These are phyloP conservation scores for Salarias fasciatus DNA, from an alignment of 2,797 vertebrate genomes.

Conservation along the genomic window DNA sequence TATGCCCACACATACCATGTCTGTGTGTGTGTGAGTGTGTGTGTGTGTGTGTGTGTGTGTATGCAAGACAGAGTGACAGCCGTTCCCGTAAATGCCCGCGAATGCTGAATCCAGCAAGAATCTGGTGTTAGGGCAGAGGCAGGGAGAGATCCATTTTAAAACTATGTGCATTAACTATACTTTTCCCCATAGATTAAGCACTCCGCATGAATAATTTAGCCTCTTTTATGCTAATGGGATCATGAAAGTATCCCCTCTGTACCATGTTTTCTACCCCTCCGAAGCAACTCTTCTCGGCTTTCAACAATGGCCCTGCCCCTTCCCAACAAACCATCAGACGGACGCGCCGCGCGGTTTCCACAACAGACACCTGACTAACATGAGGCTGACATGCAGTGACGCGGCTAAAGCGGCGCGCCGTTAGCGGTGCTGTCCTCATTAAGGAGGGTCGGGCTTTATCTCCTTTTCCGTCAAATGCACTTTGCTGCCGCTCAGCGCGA, in stretches of 20 bases:
- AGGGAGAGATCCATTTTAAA: constrained; percentile 93
- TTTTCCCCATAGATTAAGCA: constrained; percentile 99
- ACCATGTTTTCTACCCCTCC: constrained; percentile 81
- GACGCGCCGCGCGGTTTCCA: constrained; percentile 54
- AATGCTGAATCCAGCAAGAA: constrained; percentile 98
- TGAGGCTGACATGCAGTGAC: constrained; percentile 50
- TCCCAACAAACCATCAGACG: constrained; percentile 79
- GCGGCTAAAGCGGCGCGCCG: constrained; percentile 41
- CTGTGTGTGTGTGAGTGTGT: constrained; percentile 1
- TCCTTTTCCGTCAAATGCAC: constrained; percentile 14
- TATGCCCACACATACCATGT: constrained; percentile 43
- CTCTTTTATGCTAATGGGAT: constrained; percentile 99
- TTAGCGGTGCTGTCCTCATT: constrained; percentile 25
- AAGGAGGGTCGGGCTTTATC: constrained; percentile 8
- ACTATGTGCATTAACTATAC: constrained; percentile 99
- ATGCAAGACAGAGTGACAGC: constrained; percentile 63
- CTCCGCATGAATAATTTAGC: constrained; percentile 99
- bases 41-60: constrained; percentile 32
- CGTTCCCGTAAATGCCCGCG: constrained; percentile 95
- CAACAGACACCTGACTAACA: constrained; percentile 66
- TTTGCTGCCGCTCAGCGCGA: neutral
- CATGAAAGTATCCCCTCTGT: constrained; percentile 98
- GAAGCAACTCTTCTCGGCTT: constrained; percentile 95
- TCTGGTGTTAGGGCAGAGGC: constrained; percentile 93
- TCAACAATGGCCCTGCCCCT: constrained; percentile 93